phyloP scores from a whole-genome alignment of 2,888 invertebrate species.

The Psylliodes chrysocephalus region DNA sequence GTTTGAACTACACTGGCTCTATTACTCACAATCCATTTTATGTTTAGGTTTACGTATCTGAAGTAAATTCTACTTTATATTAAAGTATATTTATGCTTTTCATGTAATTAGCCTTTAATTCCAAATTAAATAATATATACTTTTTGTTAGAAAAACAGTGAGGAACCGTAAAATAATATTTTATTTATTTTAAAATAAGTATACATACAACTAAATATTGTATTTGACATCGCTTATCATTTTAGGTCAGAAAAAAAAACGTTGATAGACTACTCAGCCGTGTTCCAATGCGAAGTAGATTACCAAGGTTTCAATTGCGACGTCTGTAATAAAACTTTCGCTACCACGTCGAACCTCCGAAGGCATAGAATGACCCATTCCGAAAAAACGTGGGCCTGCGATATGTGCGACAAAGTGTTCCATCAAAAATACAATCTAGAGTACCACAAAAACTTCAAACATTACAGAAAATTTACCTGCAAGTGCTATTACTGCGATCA shows the following conservation, averaged over 20 bases:
- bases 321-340: slow-evolving; percentile 43
- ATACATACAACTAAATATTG: no score
- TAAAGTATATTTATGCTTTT: no score
- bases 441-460: slow-evolving; percentile 63
- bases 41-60: no score
- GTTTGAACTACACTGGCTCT: no score
- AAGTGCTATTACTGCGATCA: slow-evolving; percentile 47
- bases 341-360: slow-evolving; percentile 37
- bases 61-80: no score
- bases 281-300: slow-evolving; percentile 32
- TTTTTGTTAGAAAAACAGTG: no score
- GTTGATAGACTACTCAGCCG: slow-evolving; percentile 23
- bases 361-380: slow-evolving; percentile 42
- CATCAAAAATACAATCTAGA: slow-evolving; percentile 67
- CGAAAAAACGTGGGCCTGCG: slow-evolving; percentile 45
- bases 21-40: no score
- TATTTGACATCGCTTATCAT: slow-evolving; percentile 20
- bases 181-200: no score
- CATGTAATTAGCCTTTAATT: no score
- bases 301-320: slow-evolving; percentile 39
- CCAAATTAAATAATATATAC: no score
- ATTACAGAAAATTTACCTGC: slow-evolving; percentile 32
- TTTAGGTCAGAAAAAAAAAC: slow-evolving; percentile 32
- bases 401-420: slow-evolving; percentile 46
- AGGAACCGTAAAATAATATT: no score